Evolutionary conservation across 2,113 vertebrate species (phyloP).

Genomic region (Calidris pugnax): DNA sequence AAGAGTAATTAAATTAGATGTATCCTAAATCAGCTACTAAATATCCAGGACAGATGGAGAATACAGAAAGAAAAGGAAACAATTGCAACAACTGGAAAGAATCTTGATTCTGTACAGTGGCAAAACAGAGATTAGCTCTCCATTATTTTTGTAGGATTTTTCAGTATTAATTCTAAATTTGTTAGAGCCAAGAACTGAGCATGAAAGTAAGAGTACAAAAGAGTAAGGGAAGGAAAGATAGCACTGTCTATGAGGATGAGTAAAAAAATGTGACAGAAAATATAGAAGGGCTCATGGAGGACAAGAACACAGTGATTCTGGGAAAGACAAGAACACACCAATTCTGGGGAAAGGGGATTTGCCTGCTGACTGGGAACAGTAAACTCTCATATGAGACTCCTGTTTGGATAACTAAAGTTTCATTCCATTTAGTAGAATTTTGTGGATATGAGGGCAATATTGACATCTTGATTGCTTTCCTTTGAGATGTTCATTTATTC

Average conservation of each 20-base stretch:
- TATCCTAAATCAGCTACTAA: not conserved
- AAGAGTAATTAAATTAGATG: not conserved
- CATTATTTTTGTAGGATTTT: not conserved
- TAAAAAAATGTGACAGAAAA: not conserved
- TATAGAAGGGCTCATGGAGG: not conserved
- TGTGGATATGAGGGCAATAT: not conserved
- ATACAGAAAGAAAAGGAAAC: not conserved
- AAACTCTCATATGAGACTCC: not conserved
- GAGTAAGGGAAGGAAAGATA: not conserved
- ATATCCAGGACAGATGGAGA: not conserved
- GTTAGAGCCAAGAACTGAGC: not conserved
- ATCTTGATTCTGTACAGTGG: not conserved
- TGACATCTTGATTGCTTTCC: not conserved
- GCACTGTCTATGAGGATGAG: not conserved
- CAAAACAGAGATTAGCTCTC: not conserved
- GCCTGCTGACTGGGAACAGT: not conserved
- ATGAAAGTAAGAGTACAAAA: not conserved
- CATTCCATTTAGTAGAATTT: not conserved
- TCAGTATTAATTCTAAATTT: not conserved
- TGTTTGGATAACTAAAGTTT: not conserved
- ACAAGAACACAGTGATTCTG: not conserved
- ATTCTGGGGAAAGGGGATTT: not conserved
- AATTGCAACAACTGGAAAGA: not conserved
- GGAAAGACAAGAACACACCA: rapidly evolving
- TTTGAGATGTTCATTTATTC: not conserved